Evolutionary conservation across 1,140 invertebrate genomes (phyloP), one percentile per base, ranked within the genome.

Genomic region (Aphelinus atriplicis): DNA sequence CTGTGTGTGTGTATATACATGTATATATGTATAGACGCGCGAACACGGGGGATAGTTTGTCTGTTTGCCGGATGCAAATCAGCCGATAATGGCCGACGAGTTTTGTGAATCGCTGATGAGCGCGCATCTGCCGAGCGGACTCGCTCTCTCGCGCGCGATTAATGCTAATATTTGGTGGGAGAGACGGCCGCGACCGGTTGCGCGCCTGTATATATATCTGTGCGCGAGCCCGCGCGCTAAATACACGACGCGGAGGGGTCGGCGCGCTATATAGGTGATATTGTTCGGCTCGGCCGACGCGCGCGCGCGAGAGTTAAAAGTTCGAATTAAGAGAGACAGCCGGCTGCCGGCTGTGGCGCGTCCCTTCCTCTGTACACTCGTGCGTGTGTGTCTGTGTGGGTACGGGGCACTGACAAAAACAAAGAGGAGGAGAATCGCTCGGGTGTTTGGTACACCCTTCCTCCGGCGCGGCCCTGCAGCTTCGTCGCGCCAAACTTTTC

Each of bases 81-180:
- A 26, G 26, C 26, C 26, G 26, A 26, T 26, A 26, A 26, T 26
- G 26, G 26, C 26, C 26, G 26, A 26, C 26, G 26, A 26, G 26
- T 26, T 26, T 26, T 26, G 26, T 26, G 26, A 26, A 26, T 26
- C 26, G 26, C 26, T 26, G 26, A 26, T 67, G 66, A 46, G 9
- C 47, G 57, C 67, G 67, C 58, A 71, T 62, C 51, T 67, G 46
- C 48, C 26, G 26, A 1, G 1, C 43, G 7, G 9, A 42, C 7
- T 2, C 45, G 0, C 7, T 5, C n/a, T 2, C 56, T 46, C 9
- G 7, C 64, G 26, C 0, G 26, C 26, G 73, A 51, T 70, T 57
- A 77, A 76, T 66, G 57, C 71, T 77, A 76, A 72, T 69, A 77
- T 71, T 72, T 71, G 71, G 67, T 62, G 66, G 51, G 65, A 48